Evolutionary conservation across 2,888 invertebrate species (phyloP).

Genomic region (Drosophila multiciliata): DNA sequence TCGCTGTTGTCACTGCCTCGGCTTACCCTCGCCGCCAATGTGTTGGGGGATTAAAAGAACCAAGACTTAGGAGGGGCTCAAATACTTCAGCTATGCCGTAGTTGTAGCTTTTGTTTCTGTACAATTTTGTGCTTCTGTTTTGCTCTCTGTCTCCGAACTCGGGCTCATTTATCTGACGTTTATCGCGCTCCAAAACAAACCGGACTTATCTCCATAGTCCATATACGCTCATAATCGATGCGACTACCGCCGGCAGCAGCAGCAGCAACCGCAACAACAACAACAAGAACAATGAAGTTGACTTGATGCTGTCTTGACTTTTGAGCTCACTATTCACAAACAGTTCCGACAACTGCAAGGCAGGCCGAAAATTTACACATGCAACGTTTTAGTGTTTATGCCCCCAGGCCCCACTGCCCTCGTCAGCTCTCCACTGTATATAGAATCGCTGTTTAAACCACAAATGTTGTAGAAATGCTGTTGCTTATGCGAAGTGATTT

Average conservation of each 20-base stretch:
- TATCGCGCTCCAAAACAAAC: conserved; percentile 74
- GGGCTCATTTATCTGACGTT: conserved; percentile 71
- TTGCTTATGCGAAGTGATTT: conserved; percentile 51
- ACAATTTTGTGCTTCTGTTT: conserved; percentile 67
- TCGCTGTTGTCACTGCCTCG: conserved; percentile 2
- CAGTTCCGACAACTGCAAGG: conserved; percentile 76
- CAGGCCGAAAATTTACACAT: conserved; percentile 63
- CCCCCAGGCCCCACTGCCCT: not conserved
- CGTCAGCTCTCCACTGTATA: not conserved
- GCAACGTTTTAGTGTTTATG: conserved; percentile 42
- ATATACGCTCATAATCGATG: conserved; percentile 74
- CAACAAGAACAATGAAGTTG: conserved; percentile 48
- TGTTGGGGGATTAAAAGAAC: not conserved
- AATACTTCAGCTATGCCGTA: conserved; percentile 37
- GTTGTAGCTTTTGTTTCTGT: conserved; percentile 31
- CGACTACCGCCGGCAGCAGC: conserved; percentile 61
- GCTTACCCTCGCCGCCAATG: not conserved
- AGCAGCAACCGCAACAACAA: conserved; percentile 4
- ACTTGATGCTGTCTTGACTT: conserved; percentile 65
- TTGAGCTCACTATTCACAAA: conserved; percentile 65
- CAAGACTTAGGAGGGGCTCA: conserved; percentile 35
- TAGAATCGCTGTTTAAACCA: conserved; percentile 19
- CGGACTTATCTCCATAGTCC: conserved; percentile 73
- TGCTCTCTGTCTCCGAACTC: conserved; percentile 38
- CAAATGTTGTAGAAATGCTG: conserved; percentile 35